phyloP scores from a whole-genome alignment of 2,888 invertebrate genomes.

The Meteorus colon region DNA sequence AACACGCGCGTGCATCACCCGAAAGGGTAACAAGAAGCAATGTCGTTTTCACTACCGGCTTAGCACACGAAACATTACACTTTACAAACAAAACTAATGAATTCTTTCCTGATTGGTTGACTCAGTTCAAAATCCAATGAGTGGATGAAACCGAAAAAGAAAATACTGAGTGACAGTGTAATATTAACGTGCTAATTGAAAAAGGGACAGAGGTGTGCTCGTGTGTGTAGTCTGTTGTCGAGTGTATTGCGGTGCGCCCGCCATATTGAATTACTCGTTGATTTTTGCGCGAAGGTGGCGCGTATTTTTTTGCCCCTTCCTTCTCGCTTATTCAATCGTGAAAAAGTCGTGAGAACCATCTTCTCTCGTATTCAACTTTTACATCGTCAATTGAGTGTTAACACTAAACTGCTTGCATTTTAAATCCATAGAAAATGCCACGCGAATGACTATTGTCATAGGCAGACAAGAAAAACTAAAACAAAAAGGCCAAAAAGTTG shows the following conservation, averaged over 20 bases:
- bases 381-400: no score
- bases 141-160: background rate
- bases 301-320: conserved; percentile 61
- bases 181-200: background rate
- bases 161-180: background rate
- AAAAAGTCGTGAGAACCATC: conserved; percentile 16
- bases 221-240: background rate
- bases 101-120: no score
- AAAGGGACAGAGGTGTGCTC: background rate
- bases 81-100: background rate
- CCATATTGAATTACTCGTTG: conserved; percentile 79
- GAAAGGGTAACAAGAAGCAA: conserved; percentile 24
- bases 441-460: background rate
- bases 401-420: no score
- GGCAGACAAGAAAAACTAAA: background rate
- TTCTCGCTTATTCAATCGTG: conserved; percentile 12
- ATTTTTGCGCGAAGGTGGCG: conserved; percentile 74
- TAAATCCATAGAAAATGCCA: no score
- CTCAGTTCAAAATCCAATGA: background rate
- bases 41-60: conserved; percentile 26
- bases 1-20: conserved; percentile 30
- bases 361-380: no score
- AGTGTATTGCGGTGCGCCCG: conserved; percentile 65
- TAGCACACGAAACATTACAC: background rate
- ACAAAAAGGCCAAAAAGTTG: background rate